phyloP scores from a whole-genome alignment of 2,113 vertebrate genomes.

The Zapus hudsonius region DNA sequence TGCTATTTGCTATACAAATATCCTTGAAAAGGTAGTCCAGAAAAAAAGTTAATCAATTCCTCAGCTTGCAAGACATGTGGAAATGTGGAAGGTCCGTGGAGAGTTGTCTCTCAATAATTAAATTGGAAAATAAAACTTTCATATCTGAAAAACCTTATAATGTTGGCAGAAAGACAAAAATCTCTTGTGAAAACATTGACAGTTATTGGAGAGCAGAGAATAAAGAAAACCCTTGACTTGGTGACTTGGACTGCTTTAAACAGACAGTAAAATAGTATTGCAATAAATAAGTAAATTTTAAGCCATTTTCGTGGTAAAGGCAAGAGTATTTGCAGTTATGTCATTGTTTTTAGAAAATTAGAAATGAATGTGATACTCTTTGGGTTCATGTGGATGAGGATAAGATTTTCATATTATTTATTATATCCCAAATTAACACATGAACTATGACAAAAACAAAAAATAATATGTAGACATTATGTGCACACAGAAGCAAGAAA shows the following conservation, averaged over 20 bases:
- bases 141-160: neutral
- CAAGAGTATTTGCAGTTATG: neutral
- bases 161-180: neutral
- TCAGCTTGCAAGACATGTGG: neutral
- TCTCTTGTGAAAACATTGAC: conserved; percentile 23
- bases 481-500: neutral
- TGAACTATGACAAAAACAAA: neutral
- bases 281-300: neutral
- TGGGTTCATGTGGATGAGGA: neutral
- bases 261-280: neutral
- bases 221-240: neutral
- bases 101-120: conserved; percentile 38
- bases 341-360: neutral
- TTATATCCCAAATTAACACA: neutral
- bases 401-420: neutral
- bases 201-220: neutral
- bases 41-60: conserved; percentile 43
- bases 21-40: conserved; percentile 24
- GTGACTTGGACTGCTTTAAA: neutral
- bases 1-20: conserved; percentile 54
- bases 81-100: neutral
- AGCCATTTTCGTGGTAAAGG: neutral
- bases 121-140: conserved; percentile 44
- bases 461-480: neutral
- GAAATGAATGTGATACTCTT: neutral